Evolutionary conservation across 2,888 invertebrate species (phyloP).

Genomic region (Hemaris fuciformis): DNA sequence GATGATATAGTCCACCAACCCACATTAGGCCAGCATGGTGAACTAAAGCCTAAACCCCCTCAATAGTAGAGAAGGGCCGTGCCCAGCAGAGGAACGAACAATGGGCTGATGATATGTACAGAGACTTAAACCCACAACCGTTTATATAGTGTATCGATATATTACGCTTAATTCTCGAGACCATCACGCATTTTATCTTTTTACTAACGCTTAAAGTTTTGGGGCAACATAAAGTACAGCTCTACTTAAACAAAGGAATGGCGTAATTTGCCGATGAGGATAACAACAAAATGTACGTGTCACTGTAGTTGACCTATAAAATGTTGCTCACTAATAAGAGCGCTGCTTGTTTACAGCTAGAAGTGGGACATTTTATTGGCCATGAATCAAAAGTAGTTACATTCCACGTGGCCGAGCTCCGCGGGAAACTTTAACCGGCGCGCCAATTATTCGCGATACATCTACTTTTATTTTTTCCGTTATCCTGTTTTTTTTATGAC

Average conservation of each 20-base stretch:
- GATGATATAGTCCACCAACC: no score
- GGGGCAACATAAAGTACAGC: neutral
- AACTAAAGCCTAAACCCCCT: no score
- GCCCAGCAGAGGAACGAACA: no score
- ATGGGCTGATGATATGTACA: no score
- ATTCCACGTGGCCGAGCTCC: constrained; percentile 21
- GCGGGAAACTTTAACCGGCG: constrained; percentile 39
- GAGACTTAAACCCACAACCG: no score
- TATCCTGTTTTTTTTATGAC: constrained; percentile 34
- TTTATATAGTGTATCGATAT: no score
- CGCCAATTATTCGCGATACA: constrained; percentile 49
- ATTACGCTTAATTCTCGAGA: no score
- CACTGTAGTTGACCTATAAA: neutral
- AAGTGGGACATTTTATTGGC: constrained; percentile 27
- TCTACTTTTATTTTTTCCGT: constrained; percentile 46
- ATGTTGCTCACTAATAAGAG: neutral
- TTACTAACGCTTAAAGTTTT: no score
- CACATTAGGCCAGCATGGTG: no score
- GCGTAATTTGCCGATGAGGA: neutral
- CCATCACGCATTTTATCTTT: no score
- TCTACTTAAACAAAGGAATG: neutral
- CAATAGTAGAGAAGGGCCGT: no score
- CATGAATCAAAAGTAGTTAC: constrained; percentile 43
- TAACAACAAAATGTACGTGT: neutral
- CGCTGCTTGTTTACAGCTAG: constrained; percentile 34